A percentile compares a stretch with the other conserved stretches of the same genome.
phyloP scores from a whole-genome alignment of 2,113 vertebrate species.

The Callaeas wilsoni region DNA sequence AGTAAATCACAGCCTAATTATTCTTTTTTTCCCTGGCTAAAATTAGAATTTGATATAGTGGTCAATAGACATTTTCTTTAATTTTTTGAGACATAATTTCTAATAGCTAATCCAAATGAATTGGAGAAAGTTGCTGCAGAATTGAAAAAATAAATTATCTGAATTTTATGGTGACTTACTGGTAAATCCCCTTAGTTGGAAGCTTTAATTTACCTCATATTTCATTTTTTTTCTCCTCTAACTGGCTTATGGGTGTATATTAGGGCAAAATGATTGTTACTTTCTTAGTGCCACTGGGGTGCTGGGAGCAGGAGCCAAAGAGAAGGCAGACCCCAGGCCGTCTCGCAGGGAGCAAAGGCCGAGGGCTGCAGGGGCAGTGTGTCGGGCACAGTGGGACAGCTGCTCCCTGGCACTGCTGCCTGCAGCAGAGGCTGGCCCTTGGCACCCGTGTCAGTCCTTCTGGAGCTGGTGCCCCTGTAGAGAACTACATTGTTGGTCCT shows the following conservation, averaged over 20 bases:
- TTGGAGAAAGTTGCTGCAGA: constrained; percentile 44
- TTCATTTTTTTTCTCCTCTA: constrained; percentile 10
- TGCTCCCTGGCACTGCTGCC: neutral
- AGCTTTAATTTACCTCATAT: constrained; percentile 59
- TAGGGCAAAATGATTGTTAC: neutral
- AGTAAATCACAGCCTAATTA: constrained; percentile 51
- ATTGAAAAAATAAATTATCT: constrained; percentile 60
- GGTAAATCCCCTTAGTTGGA: constrained; percentile 40
- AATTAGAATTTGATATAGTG: constrained; percentile 64
- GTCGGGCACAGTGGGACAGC: neutral
- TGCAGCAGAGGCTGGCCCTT: neutral
- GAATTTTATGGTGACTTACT: constrained; percentile 54
- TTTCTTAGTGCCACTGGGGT: neutral
- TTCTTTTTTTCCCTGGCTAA: constrained; percentile 26
- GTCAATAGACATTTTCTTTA: constrained; percentile 55
- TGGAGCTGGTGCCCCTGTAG: neutral
- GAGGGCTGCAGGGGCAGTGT: neutral
- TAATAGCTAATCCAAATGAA: constrained; percentile 43
- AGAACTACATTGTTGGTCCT: neutral
- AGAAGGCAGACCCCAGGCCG: neutral
- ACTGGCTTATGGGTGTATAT: neutral
- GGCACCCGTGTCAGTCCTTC: neutral
- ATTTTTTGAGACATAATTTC: constrained; percentile 50
- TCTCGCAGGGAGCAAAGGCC: neutral
- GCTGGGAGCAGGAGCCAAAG: neutral